phyloP scores from a whole-genome alignment of 2,888 invertebrate genomes.

The Athalia circularis region DNA sequence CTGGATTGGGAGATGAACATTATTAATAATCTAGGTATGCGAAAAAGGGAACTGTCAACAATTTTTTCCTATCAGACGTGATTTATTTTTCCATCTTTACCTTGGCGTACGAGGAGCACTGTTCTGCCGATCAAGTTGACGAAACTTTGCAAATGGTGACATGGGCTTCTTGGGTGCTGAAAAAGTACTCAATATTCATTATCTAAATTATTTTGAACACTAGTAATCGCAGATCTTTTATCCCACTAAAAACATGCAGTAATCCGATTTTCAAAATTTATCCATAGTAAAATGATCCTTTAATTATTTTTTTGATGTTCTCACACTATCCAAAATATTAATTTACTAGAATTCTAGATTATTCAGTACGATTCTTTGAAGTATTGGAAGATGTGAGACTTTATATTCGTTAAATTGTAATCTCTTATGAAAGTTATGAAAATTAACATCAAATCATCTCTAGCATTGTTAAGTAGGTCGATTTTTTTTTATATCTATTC shows the following conservation, averaged over 20 bases:
- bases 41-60: background rate
- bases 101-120: slow-evolving; percentile 85
- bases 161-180: slow-evolving; percentile 79
- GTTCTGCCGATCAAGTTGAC: slow-evolving; percentile 92
- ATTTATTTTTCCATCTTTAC: slow-evolving; percentile 76
- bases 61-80: background rate
- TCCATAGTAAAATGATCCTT: too few species aligned
- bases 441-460: too few species aligned
- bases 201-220: background rate
- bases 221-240: too few species aligned
- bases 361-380: background rate
- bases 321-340: background rate
- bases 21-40: background rate
- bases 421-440: background rate
- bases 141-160: slow-evolving; percentile 94
- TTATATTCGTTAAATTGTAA: background rate
- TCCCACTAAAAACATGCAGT: too few species aligned
- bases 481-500: too few species aligned
- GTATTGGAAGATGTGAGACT: background rate
- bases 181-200: slow-evolving; percentile 54
- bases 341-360: background rate
- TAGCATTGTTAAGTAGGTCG: too few species aligned
- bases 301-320: too few species aligned
- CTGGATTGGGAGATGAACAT: slow-evolving; percentile 73
- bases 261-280: too few species aligned